Evolutionary conservation across 2,888 invertebrate species (phyloP).

Genomic region (Tachina fera): DNA sequence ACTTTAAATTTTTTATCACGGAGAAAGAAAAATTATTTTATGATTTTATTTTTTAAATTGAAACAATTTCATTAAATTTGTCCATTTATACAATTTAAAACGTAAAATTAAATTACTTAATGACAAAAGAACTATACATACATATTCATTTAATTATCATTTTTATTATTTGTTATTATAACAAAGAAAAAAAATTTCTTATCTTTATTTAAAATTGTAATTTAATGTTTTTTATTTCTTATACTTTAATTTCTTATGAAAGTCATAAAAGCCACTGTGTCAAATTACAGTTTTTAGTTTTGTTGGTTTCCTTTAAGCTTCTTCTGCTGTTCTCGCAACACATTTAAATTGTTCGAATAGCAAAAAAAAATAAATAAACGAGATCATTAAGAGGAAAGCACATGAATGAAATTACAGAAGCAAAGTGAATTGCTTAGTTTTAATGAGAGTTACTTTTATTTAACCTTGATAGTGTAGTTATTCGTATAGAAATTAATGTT

Average conservation of each 20-base stretch:
- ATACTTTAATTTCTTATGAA: conserved; percentile 42
- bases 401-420: neutral
- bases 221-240: neutral
- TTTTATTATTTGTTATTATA: conserved; percentile 1
- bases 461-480: conserved; percentile 61
- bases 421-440: conserved; percentile 45
- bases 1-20: too few species aligned
- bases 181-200: neutral
- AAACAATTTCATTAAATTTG: too few species aligned
- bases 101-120: neutral
- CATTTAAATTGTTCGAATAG: conserved; percentile 7
- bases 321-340: neutral
- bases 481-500: neutral
- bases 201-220: neutral
- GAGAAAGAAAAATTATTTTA: too few species aligned
- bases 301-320: neutral
- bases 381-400: conserved; percentile 29
- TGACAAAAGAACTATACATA: neutral
- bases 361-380: conserved; percentile 13
- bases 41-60: too few species aligned
- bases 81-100: too few species aligned
- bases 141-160: neutral
- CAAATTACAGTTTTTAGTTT: conserved; percentile 60
- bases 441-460: conserved; percentile 66
- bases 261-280: conserved; percentile 67